Percentiles rank a stretch among this genome's conserved stretches.
phyloP scores from a whole-genome alignment of 2,888 invertebrate species.

The Acanthosepion pharaonis region DNA sequence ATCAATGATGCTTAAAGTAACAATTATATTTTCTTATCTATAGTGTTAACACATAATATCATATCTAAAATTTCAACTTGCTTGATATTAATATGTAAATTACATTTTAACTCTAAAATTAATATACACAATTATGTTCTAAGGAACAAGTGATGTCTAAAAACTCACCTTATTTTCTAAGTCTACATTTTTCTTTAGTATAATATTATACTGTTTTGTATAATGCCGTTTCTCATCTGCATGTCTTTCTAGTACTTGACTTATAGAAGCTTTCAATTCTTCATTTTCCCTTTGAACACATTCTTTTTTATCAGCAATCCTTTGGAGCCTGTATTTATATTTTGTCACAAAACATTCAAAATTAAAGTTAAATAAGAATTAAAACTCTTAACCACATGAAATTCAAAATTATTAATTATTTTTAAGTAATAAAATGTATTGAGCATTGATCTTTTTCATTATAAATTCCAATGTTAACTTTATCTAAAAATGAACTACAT shows the following conservation, averaged over 20 bases:
- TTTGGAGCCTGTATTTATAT: constrained; percentile 57
- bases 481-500: neutral
- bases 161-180: neutral
- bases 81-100: neutral
- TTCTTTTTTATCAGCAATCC: constrained; percentile 57
- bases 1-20: too few species aligned
- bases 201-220: neutral
- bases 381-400: neutral
- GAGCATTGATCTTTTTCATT: too few species aligned
- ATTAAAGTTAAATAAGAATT: neutral
- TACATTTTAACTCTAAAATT: neutral
- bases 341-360: neutral
- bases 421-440: neutral
- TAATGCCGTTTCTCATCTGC: neutral
- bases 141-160: neutral
- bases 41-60: too few species aligned
- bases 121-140: neutral
- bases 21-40: too few species aligned
- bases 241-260: neutral
- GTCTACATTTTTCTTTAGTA: constrained; percentile 20
- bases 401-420: neutral
- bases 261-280: constrained; percentile 58
- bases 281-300: constrained; percentile 63
- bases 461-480: neutral
- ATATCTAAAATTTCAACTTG: too few species aligned